Evolutionary conservation across 2,888 invertebrate genomes (phyloP).

Genomic region (Pherbina coryleti): DNA sequence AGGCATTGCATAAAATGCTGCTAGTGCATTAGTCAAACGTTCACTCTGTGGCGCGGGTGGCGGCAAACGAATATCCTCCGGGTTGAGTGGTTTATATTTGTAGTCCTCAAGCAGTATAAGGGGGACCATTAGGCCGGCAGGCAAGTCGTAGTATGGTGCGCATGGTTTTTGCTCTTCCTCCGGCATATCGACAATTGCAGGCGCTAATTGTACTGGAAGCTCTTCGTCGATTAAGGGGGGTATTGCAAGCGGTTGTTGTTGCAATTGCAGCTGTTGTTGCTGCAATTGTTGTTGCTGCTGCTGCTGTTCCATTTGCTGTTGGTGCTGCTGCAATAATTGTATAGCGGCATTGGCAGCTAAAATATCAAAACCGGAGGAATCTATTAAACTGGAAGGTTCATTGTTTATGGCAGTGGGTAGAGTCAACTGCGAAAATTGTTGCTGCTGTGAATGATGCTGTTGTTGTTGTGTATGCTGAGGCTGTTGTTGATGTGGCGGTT

Average conservation of each 20-base stretch:
- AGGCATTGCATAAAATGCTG: slow-evolving; percentile 95
- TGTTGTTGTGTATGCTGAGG: slow-evolving; percentile 34
- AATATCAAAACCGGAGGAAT: slow-evolving; percentile 48
- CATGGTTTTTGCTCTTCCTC: slow-evolving; percentile 87
- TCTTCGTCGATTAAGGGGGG: slow-evolving; percentile 35
- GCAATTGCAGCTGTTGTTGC: slow-evolving; percentile 30
- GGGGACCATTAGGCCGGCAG: slow-evolving; percentile 98
- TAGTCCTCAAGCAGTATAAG: slow-evolving; percentile 93
- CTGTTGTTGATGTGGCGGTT: slow-evolving; percentile 20
- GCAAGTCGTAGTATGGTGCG: slow-evolving; percentile 95
- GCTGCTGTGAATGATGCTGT: slow-evolving; percentile 40
- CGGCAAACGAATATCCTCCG: slow-evolving; percentile 90
- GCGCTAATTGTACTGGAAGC: slow-evolving; percentile 41
- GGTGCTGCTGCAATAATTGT: slow-evolving; percentile 51
- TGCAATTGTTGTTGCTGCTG: slow-evolving; percentile 54
- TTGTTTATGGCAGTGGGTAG: background rate
- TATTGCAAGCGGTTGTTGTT: slow-evolving; percentile 23
- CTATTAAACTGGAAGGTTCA: slow-evolving; percentile 4
- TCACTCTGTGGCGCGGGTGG: slow-evolving; percentile 96
- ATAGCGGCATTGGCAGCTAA: slow-evolving; percentile 59
- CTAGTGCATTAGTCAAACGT: slow-evolving; percentile 90
- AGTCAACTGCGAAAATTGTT: slow-evolving; percentile 31
- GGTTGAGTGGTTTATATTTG: slow-evolving; percentile 90
- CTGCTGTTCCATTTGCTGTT: slow-evolving; percentile 21
- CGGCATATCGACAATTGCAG: slow-evolving; percentile 58